A percentile compares a stretch with the other conserved stretches of the same genome.
These are phyloP conservation scores for Apteryx owenii DNA, from an alignment of 2,113 vertebrate species.

Conservation along the genomic window DNA sequence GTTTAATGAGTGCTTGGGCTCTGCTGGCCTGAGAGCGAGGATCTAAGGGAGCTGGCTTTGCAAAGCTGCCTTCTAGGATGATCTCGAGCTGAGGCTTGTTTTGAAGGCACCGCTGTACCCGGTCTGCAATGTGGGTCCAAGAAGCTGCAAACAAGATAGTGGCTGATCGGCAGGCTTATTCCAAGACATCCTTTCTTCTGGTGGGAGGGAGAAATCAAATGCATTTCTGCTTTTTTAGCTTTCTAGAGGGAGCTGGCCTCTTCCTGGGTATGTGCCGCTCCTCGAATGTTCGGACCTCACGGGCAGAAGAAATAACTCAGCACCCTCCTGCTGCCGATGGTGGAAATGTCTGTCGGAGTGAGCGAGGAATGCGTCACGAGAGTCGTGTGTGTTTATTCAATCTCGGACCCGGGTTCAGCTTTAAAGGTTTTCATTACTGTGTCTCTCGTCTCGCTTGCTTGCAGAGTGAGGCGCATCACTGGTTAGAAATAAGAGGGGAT, in stretches of 20 bases:
- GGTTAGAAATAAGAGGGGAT: background rate
- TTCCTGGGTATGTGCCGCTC: rapidly evolving
- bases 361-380: rapidly evolving
- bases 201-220: background rate
- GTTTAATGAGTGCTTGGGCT: background rate
- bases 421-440: background rate
- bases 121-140: background rate
- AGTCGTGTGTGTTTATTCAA: rapidly evolving
- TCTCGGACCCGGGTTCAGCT: background rate
- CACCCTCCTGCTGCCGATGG: background rate
- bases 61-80: no score
- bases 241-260: background rate
- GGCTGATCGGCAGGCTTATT: background rate
- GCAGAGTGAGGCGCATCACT: background rate
- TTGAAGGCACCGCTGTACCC: background rate
- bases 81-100: no score
- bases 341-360: background rate
- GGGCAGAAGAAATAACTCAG: background rate
- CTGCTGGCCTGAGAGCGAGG: rapidly evolving
- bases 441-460: background rate
- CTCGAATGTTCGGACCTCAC: background rate
- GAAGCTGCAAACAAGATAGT: background rate
- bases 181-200: background rate
- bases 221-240: rapidly evolving
- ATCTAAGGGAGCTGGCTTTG: background rate